These are phyloP conservation scores for Colossoma macropomum DNA, from an alignment of 2,113 vertebrate genomes.

Conservation along the genomic window DNA sequence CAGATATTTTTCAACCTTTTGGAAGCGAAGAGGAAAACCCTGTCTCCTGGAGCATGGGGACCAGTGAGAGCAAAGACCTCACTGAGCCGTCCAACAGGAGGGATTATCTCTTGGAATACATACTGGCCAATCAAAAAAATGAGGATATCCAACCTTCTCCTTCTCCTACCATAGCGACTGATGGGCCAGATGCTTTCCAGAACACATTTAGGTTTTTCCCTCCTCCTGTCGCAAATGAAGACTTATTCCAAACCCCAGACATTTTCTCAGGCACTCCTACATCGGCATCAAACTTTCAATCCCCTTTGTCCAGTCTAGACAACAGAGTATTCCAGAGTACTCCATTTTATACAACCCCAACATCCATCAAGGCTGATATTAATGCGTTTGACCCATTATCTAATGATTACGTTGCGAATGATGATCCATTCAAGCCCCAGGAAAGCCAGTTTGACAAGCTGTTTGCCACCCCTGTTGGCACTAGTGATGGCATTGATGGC, in stretches of 20 bases:
- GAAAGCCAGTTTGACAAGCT: neutral
- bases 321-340: slow-evolving; percentile 3
- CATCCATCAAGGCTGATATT: neutral
- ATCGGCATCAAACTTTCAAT: neutral
- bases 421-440: neutral
- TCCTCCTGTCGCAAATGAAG: neutral
- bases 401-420: neutral
- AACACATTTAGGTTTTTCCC: neutral
- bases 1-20: slow-evolving; percentile 29
- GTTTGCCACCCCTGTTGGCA: neutral
- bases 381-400: slow-evolving; percentile 18
- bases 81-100: neutral
- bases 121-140: slow-evolving; percentile 33
- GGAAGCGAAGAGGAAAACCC: neutral
- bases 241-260: neutral
- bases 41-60: neutral
- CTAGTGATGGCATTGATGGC: neutral
- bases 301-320: neutral
- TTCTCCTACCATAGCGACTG: neutral
- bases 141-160: neutral
- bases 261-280: neutral
- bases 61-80: slow-evolving; percentile 11
- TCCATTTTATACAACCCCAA: neutral
- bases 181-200: neutral
- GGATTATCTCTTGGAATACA: slow-evolving; percentile 32